phyloP scores from a whole-genome alignment of 2,797 vertebrate species.

The Anas capensis region DNA sequence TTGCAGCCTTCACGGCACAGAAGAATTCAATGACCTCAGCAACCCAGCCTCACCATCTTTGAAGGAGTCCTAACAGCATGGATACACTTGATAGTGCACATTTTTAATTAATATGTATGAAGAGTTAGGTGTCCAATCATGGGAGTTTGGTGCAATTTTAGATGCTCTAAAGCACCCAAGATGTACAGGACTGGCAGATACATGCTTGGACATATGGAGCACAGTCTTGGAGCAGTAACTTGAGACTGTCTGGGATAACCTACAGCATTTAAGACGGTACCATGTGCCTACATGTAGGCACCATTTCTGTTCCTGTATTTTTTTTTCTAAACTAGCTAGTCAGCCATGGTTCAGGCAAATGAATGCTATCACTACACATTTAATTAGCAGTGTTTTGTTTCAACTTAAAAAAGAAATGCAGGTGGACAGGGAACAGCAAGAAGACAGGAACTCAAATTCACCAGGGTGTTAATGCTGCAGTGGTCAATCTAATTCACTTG shows the following conservation, averaged over 20 bases:
- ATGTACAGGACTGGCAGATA: neutral
- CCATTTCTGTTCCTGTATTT: neutral
- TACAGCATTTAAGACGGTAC: neutral
- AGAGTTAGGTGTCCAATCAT: neutral
- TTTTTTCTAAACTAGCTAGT: neutral
- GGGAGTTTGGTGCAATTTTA: neutral
- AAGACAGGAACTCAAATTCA: neutral
- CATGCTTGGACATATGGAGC: neutral
- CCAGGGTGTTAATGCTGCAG: neutral
- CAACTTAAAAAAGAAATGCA: neutral
- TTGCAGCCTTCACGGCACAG: neutral
- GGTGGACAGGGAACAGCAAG: neutral
- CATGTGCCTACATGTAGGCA: neutral
- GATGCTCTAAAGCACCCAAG: neutral
- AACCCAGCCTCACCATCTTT: neutral
- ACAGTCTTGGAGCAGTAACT: neutral
- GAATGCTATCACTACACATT: neutral
- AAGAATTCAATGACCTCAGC: neutral
- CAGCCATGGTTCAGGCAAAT: neutral
- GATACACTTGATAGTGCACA: neutral
- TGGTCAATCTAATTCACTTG: neutral
- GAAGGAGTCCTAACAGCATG: neutral
- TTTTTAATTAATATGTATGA: accelerated
- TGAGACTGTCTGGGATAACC: neutral
- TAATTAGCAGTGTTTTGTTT: too few species aligned